phyloP scores from a whole-genome alignment of 2,888 invertebrate genomes.

The Lepidochrysops patricia region DNA sequence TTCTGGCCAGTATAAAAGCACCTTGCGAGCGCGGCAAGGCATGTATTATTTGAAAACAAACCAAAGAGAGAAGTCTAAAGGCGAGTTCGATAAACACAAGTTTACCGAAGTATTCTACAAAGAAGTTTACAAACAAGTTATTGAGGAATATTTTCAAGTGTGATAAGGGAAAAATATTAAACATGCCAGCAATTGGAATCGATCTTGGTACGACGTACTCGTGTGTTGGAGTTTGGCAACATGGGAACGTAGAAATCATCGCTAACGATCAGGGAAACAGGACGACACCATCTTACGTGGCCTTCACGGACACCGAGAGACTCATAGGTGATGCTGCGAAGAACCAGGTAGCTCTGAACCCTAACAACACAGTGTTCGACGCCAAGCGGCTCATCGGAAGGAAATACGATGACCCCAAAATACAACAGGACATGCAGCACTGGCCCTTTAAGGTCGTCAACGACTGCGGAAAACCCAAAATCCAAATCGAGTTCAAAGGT shows the following conservation, averaged over 20 bases:
- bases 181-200: slow-evolving; percentile 63
- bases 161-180: slow-evolving; percentile 21
- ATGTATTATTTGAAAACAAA: slow-evolving; percentile 17
- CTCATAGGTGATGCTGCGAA: slow-evolving; percentile 91
- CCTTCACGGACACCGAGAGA: slow-evolving; percentile 88
- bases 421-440: slow-evolving; percentile 85
- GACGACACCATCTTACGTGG: slow-evolving; percentile 91
- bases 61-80: slow-evolving; percentile 12
- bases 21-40: background rate
- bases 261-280: slow-evolving; percentile 93
- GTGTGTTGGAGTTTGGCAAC: slow-evolving; percentile 89
- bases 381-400: slow-evolving; percentile 89
- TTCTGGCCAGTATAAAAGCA: slow-evolving; percentile 4
- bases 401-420: slow-evolving; percentile 82
- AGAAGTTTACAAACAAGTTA: background rate
- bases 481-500: slow-evolving; percentile 79
- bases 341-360: slow-evolving; percentile 87
- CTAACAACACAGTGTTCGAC: slow-evolving; percentile 83
- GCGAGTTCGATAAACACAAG: slow-evolving; percentile 8
- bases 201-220: slow-evolving; percentile 92
- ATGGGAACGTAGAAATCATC: slow-evolving; percentile 87
- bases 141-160: slow-evolving; percentile 16
- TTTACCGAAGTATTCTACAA: slow-evolving; percentile 18
- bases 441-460: slow-evolving; percentile 87
- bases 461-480: slow-evolving; percentile 79